Evolutionary conservation across 2,113 vertebrate species (phyloP), one percentile per base, ranked within the genome.

Genomic region (Glareola pratincola): DNA sequence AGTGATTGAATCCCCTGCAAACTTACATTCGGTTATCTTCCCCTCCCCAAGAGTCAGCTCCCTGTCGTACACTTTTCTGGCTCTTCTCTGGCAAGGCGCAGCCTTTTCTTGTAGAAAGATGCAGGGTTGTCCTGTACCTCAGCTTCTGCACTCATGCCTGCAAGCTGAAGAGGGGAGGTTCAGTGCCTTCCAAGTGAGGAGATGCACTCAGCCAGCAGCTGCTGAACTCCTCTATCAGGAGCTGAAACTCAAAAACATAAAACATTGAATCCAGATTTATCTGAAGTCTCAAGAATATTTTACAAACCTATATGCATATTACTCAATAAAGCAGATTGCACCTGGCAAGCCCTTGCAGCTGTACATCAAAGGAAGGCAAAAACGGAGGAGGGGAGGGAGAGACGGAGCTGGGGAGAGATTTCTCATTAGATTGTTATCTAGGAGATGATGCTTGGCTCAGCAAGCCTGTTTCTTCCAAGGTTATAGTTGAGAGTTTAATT

Each of bases 391-490:
- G 32, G 26, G 53, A 41, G 17, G 54, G 68, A 67, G 12, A 47
- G 53, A 72, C 43, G 37, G 77, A 90, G 50, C 54, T 75, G 60
- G 26, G 19, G 69, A 76, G 69, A 93, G 36, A 50, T 85, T 94
- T 92, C 84, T 92, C 27, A 2, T 79, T 90, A 92, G 96, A 93
- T 95, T 79, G 50, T 90, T 95, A 94, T 97, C 84, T 92, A 62
- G 50, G 59, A 90, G 84, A 79, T 67, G 89, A 73, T 54, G 89
- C 60, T 92, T 94, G 89, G 93, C 77, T 96, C 63, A 85, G 74
- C 71, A 76, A 90, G 84, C 63, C 53, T 60, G 51, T 90, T 94
- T 74, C 77, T 97, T 91, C 78, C 74, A 83, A 79, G 51, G 68
- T 78, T 85, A 29, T 37, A 88, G 77, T 59, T 53, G 22, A 85